Evolutionary conservation across 2,888 invertebrate species (phyloP).

Genomic region (Idaea biselata): DNA sequence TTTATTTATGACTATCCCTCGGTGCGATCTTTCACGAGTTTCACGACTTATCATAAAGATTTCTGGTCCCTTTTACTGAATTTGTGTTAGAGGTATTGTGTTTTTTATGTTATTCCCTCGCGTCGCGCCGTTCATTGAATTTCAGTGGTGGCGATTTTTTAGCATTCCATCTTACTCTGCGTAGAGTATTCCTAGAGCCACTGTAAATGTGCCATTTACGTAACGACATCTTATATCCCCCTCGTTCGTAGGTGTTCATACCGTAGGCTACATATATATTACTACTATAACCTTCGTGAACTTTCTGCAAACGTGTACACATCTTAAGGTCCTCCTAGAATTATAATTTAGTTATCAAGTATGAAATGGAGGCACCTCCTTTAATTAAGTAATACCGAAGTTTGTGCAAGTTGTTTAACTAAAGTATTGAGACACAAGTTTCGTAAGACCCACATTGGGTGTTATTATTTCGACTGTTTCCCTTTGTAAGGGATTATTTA

Average conservation of each 20-base stretch:
- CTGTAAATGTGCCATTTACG: conserved; percentile 27
- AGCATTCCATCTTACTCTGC: conserved; percentile 23
- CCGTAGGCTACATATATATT: conserved; percentile 10
- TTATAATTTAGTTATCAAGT: conserved; percentile 26
- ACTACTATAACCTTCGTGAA: conserved; percentile 2
- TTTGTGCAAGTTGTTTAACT: conserved; percentile 37
- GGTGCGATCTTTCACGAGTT: conserved; percentile 37
- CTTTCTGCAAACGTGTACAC: neutral
- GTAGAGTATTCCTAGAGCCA: conserved; percentile 25
- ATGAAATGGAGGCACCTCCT: conserved; percentile 29
- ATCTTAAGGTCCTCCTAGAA: conserved; percentile 18
- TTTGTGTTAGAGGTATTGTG: conserved; percentile 33
- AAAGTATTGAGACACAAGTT: conserved; percentile 38
- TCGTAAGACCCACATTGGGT: conserved; percentile 24
- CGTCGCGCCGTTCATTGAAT: conserved; percentile 32
- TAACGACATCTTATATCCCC: conserved; percentile 13
- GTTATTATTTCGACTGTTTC: conserved; percentile 22
- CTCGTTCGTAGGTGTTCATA: neutral
- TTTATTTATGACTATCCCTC: conserved; percentile 44
- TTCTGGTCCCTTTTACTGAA: conserved; percentile 36
- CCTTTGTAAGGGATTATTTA: conserved; percentile 15
- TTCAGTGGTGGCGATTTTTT: conserved; percentile 31
- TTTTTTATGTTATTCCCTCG: conserved; percentile 36
- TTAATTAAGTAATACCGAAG: conserved; percentile 38
- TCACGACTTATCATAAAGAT: conserved; percentile 41